Conservation (phyloP, 2,113 vertebrate species). For the Hyla sarda region DNA sequence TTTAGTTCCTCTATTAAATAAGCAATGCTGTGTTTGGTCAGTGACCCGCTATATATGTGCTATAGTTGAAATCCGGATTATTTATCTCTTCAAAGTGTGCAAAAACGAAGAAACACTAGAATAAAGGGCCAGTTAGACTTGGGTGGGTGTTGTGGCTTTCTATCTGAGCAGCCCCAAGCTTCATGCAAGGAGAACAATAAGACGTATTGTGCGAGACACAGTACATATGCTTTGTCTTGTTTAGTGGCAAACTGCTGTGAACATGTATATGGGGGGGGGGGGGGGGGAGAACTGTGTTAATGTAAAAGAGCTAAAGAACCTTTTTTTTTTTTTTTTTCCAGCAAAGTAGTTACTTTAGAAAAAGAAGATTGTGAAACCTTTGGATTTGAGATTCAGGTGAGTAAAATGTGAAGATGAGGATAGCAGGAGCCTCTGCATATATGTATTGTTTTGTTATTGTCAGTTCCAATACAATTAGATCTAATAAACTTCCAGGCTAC, state of each 20-base stretch:
- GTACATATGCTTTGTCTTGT: constrained; percentile 35
- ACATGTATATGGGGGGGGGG: neutral
- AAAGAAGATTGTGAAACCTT: constrained; percentile 88
- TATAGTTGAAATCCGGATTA: neutral
- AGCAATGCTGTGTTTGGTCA: neutral
- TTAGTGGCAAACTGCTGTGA: constrained; percentile 25
- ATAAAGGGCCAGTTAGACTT: constrained; percentile 23
- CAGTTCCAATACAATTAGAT: no score
- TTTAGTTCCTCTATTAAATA: neutral
- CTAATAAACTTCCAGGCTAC: no score
- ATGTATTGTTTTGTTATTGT: neutral
- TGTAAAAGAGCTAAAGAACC: neutral
- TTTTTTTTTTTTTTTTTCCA: constrained; percentile 63
- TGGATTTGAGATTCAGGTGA: constrained; percentile 96
- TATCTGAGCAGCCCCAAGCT: neutral
- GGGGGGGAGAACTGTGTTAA: neutral
- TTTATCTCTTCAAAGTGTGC: neutral
- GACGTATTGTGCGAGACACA: neutral
- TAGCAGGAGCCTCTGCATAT: neutral
- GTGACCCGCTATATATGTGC: neutral
- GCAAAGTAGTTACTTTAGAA: constrained; percentile 86
- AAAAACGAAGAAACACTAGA: neutral
- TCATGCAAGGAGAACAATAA: constrained; percentile 33
- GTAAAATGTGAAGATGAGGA: neutral
- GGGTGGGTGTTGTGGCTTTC: constrained; percentile 29